A percentile compares a stretch with the other conserved stretches of the same genome.
Evolutionary conservation across 1,140 invertebrate species (phyloP).

Genomic region (Zeugodacus cucurbitae): DNA sequence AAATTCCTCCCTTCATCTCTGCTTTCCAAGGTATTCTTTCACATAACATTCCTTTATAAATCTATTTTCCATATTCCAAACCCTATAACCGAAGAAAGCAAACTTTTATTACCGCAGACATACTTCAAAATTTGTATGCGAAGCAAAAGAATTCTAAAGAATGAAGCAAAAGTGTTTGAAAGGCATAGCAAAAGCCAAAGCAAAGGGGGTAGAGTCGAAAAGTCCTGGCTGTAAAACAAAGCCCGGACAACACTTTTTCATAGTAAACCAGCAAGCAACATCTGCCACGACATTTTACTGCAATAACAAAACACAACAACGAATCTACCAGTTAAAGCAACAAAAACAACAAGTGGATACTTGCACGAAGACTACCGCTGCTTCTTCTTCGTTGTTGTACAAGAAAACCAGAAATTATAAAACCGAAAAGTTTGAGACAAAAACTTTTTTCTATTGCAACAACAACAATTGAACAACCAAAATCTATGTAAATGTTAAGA

Average conservation of each 20-base stretch:
- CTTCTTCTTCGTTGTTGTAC: not conserved
- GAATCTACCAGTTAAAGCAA: not conserved
- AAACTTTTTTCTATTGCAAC: not conserved
- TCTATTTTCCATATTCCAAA: not conserved
- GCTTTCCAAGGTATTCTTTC: not conserved
- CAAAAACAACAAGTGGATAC: not conserved
- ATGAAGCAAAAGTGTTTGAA: not conserved
- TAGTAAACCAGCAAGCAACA: not conserved
- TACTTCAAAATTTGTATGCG: not conserved
- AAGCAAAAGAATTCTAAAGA: not conserved
- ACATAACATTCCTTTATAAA: not conserved
- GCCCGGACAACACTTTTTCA: not conserved
- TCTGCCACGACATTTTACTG: not conserved
- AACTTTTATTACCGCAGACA: constrained; percentile 29
- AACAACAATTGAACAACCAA: constrained; percentile 1
- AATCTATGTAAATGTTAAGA: constrained; percentile 3
- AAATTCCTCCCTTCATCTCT: not conserved
- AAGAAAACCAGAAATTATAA: constrained; percentile 29
- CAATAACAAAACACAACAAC: constrained; percentile 13
- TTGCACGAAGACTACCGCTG: not conserved
- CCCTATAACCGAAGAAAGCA: not conserved
- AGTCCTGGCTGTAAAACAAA: constrained; percentile 2
- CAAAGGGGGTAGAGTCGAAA: not conserved
- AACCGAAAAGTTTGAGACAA: constrained; percentile 21
- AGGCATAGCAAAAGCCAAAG: not conserved